Evolutionary conservation across 2,888 invertebrate species (phyloP).

Genomic region (Drosophila quinaria): DNA sequence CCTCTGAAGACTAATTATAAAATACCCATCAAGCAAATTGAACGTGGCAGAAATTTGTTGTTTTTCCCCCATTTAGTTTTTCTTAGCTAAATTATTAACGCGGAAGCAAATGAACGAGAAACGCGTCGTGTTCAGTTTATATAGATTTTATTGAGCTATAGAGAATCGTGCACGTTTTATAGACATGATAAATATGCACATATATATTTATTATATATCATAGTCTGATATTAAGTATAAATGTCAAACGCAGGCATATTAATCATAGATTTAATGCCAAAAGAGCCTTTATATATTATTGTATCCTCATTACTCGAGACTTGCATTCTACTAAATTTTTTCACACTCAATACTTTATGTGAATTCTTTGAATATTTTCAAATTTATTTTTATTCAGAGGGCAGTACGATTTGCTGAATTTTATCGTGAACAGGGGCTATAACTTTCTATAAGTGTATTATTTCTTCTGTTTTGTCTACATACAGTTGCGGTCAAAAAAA

Average conservation of each 20-base stretch:
- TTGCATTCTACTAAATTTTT: no score
- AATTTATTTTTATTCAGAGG: no score
- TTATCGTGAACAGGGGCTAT: no score
- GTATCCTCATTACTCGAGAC: no score
- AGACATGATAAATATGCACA: slow-evolving; percentile 4
- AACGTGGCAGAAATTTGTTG: slow-evolving; percentile 36
- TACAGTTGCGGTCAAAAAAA: no score
- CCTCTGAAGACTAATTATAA: slow-evolving; percentile 42
- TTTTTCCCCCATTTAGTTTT: slow-evolving; percentile 17
- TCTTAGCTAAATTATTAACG: slow-evolving; percentile 44
- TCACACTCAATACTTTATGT: no score
- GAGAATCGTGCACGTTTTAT: slow-evolving; percentile 14
- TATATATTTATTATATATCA: background rate
- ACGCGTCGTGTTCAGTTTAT: slow-evolving; percentile 29
- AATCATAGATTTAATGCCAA: background rate
- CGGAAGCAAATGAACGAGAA: slow-evolving; percentile 46
- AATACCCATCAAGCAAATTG: slow-evolving; percentile 50
- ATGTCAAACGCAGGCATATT: background rate
- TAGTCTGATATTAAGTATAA: background rate
- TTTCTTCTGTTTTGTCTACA: background rate
- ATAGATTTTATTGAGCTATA: slow-evolving; percentile 16
- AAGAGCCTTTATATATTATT: background rate
- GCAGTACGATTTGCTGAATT: no score
- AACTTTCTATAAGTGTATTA: background rate
- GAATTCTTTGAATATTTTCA: background rate